These are phyloP conservation scores for Pteronura brasiliensis DNA, from an alignment of 2,113 vertebrate genomes.

Conservation along the genomic window DNA sequence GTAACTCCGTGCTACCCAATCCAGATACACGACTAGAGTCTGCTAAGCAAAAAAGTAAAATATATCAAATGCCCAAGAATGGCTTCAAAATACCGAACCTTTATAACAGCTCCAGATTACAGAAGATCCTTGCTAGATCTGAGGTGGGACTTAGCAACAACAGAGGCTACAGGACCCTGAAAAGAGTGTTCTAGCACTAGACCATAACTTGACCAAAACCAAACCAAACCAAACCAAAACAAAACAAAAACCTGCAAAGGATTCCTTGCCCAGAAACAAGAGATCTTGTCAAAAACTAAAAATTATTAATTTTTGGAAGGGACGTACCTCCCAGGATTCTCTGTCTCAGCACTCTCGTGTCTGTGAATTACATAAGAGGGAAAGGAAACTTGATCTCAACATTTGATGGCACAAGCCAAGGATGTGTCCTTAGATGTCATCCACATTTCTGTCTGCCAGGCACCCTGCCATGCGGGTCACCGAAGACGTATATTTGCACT, in stretches of 20 bases:
- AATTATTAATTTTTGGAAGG: not conserved
- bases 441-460: not conserved
- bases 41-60: constrained; percentile 14
- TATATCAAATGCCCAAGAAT: not conserved
- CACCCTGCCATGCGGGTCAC: not conserved
- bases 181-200: not conserved
- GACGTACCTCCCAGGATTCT: not conserved
- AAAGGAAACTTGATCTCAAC: not conserved
- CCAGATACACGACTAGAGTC: not conserved
- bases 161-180: not conserved
- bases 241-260: not conserved
- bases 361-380: not conserved
- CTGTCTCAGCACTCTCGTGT: not conserved
- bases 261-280: not conserved
- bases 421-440: not conserved
- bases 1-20: not conserved
- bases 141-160: not conserved
- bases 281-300: not conserved
- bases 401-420: not conserved
- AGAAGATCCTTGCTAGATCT: not conserved
- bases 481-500: not conserved
- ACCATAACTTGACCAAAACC: not conserved
- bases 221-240: not conserved
- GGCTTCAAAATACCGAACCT: not conserved
- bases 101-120: not conserved